Evolutionary conservation across 2,888 invertebrate species (phyloP), one percentile per base, ranked within the genome.

Genomic region (Vanessa cardui): DNA sequence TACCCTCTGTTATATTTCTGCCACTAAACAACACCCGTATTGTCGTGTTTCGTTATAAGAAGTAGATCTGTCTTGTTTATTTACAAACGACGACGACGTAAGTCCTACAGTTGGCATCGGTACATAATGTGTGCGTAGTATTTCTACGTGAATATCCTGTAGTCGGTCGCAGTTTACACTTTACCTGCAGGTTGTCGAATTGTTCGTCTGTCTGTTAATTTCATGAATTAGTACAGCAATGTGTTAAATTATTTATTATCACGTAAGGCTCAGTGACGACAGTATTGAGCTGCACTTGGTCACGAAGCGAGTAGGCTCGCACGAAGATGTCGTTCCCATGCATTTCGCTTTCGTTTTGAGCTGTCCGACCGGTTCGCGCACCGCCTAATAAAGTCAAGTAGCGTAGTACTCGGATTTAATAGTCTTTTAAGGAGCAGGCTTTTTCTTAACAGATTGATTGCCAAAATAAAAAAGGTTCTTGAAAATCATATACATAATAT

Each of bases 361-460:
- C 66, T 64, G 72, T 54, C 62, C 45, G 65, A 75, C 75, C 75
- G 73, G 75, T 75, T 75, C 62, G 81, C 81, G 80, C 79, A 78
- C 77, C 76, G 78, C 80, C 68, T 73, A 70, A 73, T 68, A 68
- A 70, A 70, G 59, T 66, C 56, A 62, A 68, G 65, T 68, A 56
- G 62, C 52, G 65, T 67, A 69, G 60, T 69, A 68, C 70, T 64
- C 54, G 68, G 64, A 64, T 64, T 69, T 68, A 64, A 73, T 66
- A 68, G 56, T 39, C 54, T 52, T 68, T 68, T 65, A 58, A 64
- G 62, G 52, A 68, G 59, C 33, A 49, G 52, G 31, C 21, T 6
- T 21, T 49, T 20, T 52, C 21, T 52, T 52, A 20, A 52, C 15
- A 16, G 21, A 15, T 52, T 52, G 21, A 12, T 50, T 50, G 20